A percentile compares a stretch with the other conserved stretches of the same genome.
These are phyloP conservation scores for Hemiscyllium ocellatum DNA, from an alignment of 2,113 vertebrate genomes.

Conservation along the genomic window DNA sequence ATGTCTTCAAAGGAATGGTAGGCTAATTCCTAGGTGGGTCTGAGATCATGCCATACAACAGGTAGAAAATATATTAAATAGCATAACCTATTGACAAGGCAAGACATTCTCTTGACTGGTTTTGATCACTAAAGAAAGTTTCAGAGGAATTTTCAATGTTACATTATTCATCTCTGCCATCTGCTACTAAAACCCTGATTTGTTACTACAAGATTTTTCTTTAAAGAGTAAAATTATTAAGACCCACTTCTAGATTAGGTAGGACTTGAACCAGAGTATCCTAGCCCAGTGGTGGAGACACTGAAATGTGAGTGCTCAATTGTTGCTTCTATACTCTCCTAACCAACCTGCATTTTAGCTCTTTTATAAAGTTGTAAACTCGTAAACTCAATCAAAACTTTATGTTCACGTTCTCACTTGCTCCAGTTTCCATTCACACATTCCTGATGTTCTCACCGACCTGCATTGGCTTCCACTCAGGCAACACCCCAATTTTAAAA, in stretches of 20 bases:
- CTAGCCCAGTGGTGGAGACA: no score
- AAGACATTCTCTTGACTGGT: background rate
- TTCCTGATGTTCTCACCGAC: background rate
- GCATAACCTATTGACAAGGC: background rate
- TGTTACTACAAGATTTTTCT: background rate
- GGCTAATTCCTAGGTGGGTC: background rate
- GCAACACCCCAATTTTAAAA: background rate
- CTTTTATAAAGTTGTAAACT: background rate
- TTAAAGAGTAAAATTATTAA: no score
- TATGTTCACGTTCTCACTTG: background rate
- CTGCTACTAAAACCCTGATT: background rate
- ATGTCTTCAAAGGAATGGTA: background rate
- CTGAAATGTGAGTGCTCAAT: no score
- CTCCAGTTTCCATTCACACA: background rate
- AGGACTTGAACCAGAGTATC: no score
- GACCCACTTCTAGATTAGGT: no score
- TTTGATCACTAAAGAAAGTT: background rate
- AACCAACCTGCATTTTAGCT: background rate
- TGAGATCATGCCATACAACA: background rate
- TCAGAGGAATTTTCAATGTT: background rate
- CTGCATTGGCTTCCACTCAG: background rate
- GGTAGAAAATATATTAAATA: background rate
- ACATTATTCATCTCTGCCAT: background rate
- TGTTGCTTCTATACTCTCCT: background rate
- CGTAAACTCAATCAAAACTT: background rate